Conservation (phyloP, 1,140 invertebrate species). For the Lordiphosa collinella region DNA sequence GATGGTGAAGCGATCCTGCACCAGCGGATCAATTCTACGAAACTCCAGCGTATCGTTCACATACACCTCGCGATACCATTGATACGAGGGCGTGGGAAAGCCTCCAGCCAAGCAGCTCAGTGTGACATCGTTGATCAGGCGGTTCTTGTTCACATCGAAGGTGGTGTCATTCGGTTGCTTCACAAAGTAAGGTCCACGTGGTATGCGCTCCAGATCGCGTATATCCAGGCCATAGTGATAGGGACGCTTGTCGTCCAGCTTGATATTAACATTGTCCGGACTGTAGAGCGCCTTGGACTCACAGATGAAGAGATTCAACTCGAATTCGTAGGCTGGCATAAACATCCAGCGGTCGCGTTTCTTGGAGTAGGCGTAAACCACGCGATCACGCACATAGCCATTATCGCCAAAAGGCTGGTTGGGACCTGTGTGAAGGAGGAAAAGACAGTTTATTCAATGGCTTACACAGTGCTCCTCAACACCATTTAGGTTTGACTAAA, state of each 20-base stretch:
- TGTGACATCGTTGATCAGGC: conserved; percentile 86
- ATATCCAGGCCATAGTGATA: conserved; percentile 91
- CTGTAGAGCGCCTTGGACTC: conserved; percentile 88
- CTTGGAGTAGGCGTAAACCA: conserved; percentile 86
- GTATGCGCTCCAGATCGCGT: conserved; percentile 88
- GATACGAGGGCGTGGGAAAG: conserved; percentile 93
- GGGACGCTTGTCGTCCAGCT: conserved; percentile 86
- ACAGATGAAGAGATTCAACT: conserved; percentile 92
- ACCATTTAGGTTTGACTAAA: too few relatives aligned
- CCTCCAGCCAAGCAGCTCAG: conserved; percentile 92
- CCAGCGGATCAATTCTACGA: conserved; percentile 88
- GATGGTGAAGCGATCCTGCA: conserved; percentile 88
- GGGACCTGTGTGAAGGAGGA: conserved; percentile 20
- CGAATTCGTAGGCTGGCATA: conserved; percentile 87
- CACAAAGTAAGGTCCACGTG: conserved; percentile 92
- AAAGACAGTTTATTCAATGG: too few relatives aligned
- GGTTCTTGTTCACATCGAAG: conserved; percentile 89
- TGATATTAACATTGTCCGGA: conserved; percentile 81
- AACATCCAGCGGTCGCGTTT: conserved; percentile 90
- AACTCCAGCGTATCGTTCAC: conserved; percentile 87
- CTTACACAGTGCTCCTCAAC: too few relatives aligned
- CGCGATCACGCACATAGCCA: conserved; percentile 79
- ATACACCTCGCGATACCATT: conserved; percentile 95
- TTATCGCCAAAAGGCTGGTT: conserved; percentile 67
- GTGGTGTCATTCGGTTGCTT: conserved; percentile 90